phyloP scores from a whole-genome alignment of 2,113 vertebrate genomes.

The Mixornis gularis region DNA sequence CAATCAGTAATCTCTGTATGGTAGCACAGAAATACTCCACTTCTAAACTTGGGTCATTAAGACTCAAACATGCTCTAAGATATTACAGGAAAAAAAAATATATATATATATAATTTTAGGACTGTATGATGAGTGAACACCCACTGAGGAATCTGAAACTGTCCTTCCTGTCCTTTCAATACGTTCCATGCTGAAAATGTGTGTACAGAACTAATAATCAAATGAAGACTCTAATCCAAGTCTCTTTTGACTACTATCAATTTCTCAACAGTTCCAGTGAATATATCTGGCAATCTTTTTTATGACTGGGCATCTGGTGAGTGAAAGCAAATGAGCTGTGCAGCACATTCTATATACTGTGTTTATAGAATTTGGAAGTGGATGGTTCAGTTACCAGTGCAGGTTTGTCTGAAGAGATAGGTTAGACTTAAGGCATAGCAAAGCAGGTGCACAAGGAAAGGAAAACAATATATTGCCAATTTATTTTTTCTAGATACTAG shows the following conservation, averaged over 20 bases:
- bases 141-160: not conserved
- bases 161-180: not conserved
- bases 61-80: not conserved
- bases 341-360: not conserved
- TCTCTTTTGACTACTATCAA: not conserved
- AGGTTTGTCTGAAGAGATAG: not conserved
- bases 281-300: not conserved
- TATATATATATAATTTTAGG: not conserved
- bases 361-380: not conserved
- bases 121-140: not conserved
- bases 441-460: slow-evolving; percentile 50
- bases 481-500: not conserved
- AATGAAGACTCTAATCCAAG: not conserved
- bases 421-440: slow-evolving; percentile 22
- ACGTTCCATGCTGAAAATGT: not conserved
- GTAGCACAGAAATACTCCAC: not conserved
- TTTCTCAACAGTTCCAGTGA: not conserved
- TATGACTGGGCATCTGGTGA: not conserved
- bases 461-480: not conserved
- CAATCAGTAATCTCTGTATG: not conserved
- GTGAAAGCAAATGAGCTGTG: slow-evolving; percentile 38
- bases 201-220: not conserved
- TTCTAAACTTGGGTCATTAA: not conserved
- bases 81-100: not conserved
- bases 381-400: not conserved